A percentile compares a stretch with the other conserved stretches of the same genome.
Conservation (phyloP, 2,113 vertebrate genomes). For the Aphelocoma coerulescens region DNA sequence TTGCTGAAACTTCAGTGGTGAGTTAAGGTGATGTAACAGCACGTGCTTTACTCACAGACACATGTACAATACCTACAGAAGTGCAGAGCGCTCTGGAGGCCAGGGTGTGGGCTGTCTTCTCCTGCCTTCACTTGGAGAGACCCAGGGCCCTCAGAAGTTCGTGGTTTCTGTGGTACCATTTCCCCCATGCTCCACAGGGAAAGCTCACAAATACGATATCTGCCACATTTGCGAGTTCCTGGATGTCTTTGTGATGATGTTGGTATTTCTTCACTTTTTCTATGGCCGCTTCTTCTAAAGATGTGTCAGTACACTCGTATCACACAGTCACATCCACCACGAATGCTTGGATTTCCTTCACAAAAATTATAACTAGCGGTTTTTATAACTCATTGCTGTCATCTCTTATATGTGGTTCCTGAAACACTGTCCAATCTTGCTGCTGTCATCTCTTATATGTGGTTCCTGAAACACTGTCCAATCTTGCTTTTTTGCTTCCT, state of each 20-base stretch:
- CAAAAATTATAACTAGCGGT: neutral
- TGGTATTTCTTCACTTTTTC: neutral
- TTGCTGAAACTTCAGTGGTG: neutral
- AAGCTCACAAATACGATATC: neutral
- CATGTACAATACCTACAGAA: neutral
- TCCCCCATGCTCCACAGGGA: fast-evolving
- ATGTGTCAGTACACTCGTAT: neutral
- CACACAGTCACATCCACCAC: neutral
- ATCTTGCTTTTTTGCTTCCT: neutral
- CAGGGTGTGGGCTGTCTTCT: neutral
- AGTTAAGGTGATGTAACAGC: neutral
- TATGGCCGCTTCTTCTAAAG: neutral
- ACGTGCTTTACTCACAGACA: too few species aligned
- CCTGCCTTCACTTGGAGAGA: neutral
- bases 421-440: too few species aligned
- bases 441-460: neutral
- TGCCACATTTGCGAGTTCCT: neutral
- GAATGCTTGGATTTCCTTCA: neutral
- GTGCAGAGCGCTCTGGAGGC: fast-evolving
- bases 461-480: neutral
- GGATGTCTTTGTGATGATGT: neutral
- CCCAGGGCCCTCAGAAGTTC: neutral
- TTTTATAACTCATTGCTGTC: neutral
- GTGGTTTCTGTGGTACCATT: neutral
- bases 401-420: neutral